A percentile compares a stretch with the other conserved stretches of the same genome.
Evolutionary conservation across 2,888 invertebrate genomes (phyloP).

Genomic region (Stictocephala bisonia): DNA sequence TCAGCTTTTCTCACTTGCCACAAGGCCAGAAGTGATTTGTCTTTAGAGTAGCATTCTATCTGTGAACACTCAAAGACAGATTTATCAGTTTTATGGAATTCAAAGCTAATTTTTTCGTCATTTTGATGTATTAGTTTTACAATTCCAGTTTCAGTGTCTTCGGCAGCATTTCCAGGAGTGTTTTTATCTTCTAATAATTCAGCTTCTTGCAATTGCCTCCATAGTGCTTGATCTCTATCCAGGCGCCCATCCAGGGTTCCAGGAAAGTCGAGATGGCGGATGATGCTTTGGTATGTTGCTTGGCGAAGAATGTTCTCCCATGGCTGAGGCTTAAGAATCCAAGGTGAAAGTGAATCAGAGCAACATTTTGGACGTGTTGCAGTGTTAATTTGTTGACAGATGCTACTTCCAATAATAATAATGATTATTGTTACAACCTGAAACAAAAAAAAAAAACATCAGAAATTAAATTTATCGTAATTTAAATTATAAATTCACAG

Average conservation of each 20-base stretch:
- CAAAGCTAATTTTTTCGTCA: slow-evolving; percentile 28
- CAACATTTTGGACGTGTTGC: slow-evolving; percentile 28
- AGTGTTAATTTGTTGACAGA: too few relatives aligned
- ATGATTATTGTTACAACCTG: too few relatives aligned
- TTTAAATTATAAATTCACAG: too few relatives aligned
- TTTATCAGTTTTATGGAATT: slow-evolving; percentile 52
- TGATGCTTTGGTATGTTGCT: slow-evolving; percentile 54
- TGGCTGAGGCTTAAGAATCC: not conserved
- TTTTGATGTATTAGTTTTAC: slow-evolving; percentile 34
- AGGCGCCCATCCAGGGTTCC: slow-evolving; percentile 55
- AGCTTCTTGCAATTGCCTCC: slow-evolving; percentile 52
- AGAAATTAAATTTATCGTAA: too few relatives aligned
- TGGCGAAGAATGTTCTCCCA: slow-evolving; percentile 53
- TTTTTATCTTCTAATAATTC: slow-evolving; percentile 46
- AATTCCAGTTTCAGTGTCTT: slow-evolving; percentile 50
- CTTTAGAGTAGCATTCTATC: slow-evolving; percentile 40
- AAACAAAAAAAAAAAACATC: too few relatives aligned
- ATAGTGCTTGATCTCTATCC: slow-evolving; percentile 53
- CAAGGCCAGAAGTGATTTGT: slow-evolving; percentile 50
- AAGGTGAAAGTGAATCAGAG: not conserved
- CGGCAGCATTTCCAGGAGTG: slow-evolving; percentile 38
- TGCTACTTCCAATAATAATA: too few relatives aligned
- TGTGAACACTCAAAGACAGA: slow-evolving; percentile 48
- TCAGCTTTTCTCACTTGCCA: slow-evolving; percentile 52
- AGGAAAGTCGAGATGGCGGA: slow-evolving; percentile 52